Evolutionary conservation across 1,140 invertebrate genomes (phyloP), one percentile per base, ranked within the genome.

Genomic region (Macrocentrus cingulum): DNA sequence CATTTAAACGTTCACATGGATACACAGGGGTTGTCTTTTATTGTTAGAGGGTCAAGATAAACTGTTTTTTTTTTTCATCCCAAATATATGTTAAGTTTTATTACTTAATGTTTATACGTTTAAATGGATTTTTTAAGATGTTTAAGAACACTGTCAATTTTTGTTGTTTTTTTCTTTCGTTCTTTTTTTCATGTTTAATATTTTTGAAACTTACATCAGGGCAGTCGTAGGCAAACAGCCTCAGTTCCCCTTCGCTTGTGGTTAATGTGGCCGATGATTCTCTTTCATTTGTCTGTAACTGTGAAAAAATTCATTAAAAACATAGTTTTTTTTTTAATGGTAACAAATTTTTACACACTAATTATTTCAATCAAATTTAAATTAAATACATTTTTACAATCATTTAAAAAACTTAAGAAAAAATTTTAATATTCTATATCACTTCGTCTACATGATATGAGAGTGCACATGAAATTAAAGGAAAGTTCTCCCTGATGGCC

Each of bases 241-340:
- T 71, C 54, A 80, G 60, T 63, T 80, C 76, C 51, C 78, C 78
- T 55, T 80, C 78, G 60, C 72, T 80, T 32, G 78, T 80, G 52
- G 76, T 79, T 23, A 80, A 52, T 34, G 76, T 80, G 3, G 78
- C 76, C 3, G 78, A 80, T 50, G 72, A 79, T 63, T 80, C 78
- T 67, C 74, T 72, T 62, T 78, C 76, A 52, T 76, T 78, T 29
- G 76, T 77, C 68, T 79, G 76, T 66, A 78, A 72, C 76, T 79
- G 19, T 59, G 32, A 7, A 22, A 42, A 54, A 18, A 45, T 51
- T 29, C 6, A 51, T 50, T 54, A n/a, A n/a, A n/a, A n/a, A n/a
- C n/a, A n/a, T n/a, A n/a, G n/a, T n/a, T n/a, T n/a, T n/a, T n/a
- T n/a, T n/a, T n/a, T n/a, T n/a, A n/a, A n/a, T n/a, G n/a, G n/a